phyloP scores from a whole-genome alignment of 2,888 invertebrate genomes.

The Chymomyza amoena region DNA sequence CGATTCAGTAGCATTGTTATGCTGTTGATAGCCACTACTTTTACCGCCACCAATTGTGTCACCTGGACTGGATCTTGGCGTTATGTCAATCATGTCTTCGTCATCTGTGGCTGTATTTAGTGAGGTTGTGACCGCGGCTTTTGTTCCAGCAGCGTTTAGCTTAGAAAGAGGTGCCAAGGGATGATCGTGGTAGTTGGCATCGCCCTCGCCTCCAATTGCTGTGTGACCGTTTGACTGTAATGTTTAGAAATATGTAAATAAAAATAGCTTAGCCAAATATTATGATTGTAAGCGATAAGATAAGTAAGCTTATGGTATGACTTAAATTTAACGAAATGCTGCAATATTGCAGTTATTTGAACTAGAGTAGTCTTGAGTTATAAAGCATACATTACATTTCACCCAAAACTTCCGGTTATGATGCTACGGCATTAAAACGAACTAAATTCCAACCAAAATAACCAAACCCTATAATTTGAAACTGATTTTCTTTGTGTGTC shows the following conservation, averaged over 20 bases:
- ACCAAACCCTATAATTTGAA: too few relatives aligned
- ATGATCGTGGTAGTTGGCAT: constrained; percentile 60
- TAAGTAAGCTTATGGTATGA: neutral
- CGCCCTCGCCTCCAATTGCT: constrained; percentile 45
- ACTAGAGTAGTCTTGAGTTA: too few relatives aligned
- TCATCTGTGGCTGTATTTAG: constrained; percentile 77
- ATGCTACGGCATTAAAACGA: too few relatives aligned
- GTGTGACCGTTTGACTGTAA: constrained; percentile 69
- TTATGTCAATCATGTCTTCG: constrained; percentile 85
- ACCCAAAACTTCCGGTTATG: too few relatives aligned
- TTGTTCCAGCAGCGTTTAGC: constrained; percentile 34
- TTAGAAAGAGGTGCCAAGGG: constrained; percentile 68
- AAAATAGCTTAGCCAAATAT: neutral
- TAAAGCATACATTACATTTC: too few relatives aligned
- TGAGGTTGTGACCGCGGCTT: constrained; percentile 67
- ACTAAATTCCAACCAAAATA: too few relatives aligned
- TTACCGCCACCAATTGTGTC: constrained; percentile 56
- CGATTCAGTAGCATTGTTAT: constrained; percentile 66
- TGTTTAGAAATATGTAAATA: neutral
- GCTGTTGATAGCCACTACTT: constrained; percentile 50
- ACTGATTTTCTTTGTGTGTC: too few relatives aligned
- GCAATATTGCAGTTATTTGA: too few relatives aligned
- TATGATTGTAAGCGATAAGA: neutral
- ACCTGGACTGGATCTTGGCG: constrained; percentile 80
- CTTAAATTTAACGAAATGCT: neutral